These are phyloP conservation scores for Zaprionus lineosus DNA, from an alignment of 2,888 invertebrate species.

Conservation along the genomic window DNA sequence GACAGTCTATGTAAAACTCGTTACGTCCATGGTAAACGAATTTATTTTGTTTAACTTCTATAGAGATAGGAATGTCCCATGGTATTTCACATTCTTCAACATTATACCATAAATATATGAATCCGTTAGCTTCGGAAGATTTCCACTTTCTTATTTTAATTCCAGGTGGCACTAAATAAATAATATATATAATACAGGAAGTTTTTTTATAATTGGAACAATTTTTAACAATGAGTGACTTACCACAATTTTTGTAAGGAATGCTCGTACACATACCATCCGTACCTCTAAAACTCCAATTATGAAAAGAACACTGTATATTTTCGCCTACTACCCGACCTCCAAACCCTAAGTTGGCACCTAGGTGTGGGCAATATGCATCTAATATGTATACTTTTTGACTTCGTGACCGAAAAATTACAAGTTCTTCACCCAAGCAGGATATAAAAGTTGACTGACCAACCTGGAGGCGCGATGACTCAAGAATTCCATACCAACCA, in stretches of 20 bases:
- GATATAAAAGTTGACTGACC: slow-evolving; percentile 86
- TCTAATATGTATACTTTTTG: slow-evolving; percentile 88
- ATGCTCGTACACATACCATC: slow-evolving; percentile 89
- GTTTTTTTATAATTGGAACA: not conserved
- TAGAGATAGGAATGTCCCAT: slow-evolving; percentile 86
- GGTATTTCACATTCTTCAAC: slow-evolving; percentile 87
- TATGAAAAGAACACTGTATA: slow-evolving; percentile 94
- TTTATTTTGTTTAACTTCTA: slow-evolving; percentile 84
- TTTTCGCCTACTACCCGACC: slow-evolving; percentile 90
- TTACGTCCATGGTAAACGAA: slow-evolving; percentile 90
- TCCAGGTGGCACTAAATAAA: slow-evolving; percentile 86
- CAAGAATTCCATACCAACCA: slow-evolving; percentile 92
- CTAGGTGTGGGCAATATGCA: slow-evolving; percentile 95
- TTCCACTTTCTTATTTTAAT: slow-evolving; percentile 88
- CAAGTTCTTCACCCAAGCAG: slow-evolving; percentile 88
- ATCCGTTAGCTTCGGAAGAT: slow-evolving; percentile 87
- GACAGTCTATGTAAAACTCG: slow-evolving; percentile 89
- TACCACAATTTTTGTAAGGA: slow-evolving; percentile 87
- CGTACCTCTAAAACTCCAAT: slow-evolving; percentile 91
- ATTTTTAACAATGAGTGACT: slow-evolving; percentile 2
- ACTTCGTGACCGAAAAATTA: slow-evolving; percentile 87
- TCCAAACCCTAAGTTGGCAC: slow-evolving; percentile 92
- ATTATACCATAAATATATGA: slow-evolving; percentile 93
- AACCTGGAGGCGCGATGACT: slow-evolving; percentile 85
- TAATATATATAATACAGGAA: not conserved